A percentile compares a stretch with the other conserved stretches of the same genome.
Evolutionary conservation across 2,888 invertebrate species (phyloP).

Genomic region (Melinopterus prodromus): DNA sequence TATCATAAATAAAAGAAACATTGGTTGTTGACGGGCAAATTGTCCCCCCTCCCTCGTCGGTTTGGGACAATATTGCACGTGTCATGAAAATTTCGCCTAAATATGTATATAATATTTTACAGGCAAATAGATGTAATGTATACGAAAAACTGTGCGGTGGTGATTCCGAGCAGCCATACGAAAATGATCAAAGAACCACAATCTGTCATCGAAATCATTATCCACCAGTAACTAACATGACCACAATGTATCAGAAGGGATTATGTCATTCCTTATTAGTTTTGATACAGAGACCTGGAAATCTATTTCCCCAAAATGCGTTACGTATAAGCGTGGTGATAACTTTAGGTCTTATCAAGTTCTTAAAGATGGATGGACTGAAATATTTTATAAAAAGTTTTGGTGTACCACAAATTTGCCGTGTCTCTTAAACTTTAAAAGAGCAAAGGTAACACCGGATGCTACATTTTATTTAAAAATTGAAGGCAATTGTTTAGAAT

Average conservation of each 20-base stretch:
- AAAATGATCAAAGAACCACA: neutral
- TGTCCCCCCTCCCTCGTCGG: neutral
- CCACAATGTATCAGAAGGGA: neutral
- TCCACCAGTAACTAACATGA: neutral
- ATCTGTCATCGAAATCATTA: neutral
- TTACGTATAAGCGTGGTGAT: neutral
- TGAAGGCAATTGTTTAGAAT: neutral
- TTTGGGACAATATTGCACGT: neutral
- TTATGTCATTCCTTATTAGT: neutral
- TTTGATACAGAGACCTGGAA: neutral
- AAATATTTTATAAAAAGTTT: neutral
- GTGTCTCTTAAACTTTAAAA: neutral
- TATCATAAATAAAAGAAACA: neutral
- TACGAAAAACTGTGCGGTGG: neutral
- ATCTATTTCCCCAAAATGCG: neutral
- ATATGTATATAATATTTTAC: neutral
- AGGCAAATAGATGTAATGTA: neutral
- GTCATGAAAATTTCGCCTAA: neutral
- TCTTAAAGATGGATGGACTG: constrained; percentile 4
- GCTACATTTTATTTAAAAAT: neutral
- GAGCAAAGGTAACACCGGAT: neutral
- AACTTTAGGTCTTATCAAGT: neutral
- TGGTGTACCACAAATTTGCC: neutral
- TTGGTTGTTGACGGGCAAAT: neutral
- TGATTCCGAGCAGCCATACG: neutral